Evolutionary conservation across 1,140 invertebrate genomes (phyloP).

Genomic region (Hylaeus volcanicus): DNA sequence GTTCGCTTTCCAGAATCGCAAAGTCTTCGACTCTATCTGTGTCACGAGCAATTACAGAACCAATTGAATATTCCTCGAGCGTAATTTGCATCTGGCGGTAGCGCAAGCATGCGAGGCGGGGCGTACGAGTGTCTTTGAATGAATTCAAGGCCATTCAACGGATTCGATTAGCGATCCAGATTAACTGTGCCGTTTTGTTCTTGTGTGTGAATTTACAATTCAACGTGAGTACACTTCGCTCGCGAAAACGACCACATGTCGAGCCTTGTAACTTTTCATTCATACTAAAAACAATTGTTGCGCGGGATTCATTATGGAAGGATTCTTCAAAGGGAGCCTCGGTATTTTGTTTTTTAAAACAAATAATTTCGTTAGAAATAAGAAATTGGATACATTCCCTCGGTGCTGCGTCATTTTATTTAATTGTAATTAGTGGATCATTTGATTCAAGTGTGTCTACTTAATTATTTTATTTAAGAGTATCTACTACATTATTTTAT

Average conservation of each 20-base stretch:
- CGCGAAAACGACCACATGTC: not conserved
- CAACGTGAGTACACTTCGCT: not conserved
- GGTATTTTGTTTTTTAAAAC: no score
- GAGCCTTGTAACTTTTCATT: not conserved
- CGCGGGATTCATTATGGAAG: not conserved
- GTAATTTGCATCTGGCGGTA: slow-evolving; percentile 39
- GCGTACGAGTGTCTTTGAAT: slow-evolving; percentile 32
- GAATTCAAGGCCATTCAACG: slow-evolving; percentile 34
- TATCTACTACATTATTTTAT: no score
- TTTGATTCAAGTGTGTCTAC: no score
- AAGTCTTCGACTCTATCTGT: slow-evolving; percentile 37
- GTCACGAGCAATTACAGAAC: slow-evolving; percentile 44
- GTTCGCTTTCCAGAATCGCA: slow-evolving; percentile 26
- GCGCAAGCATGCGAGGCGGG: not conserved
- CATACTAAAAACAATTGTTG: not conserved
- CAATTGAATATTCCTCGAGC: slow-evolving; percentile 35
- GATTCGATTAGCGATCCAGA: slow-evolving; percentile 32
- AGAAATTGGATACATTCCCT: no score
- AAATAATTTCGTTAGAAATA: no score
- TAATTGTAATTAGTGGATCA: no score
- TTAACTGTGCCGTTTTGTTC: slow-evolving; percentile 11
- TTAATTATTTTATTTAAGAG: no score
- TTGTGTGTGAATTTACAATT: slow-evolving; percentile 10
- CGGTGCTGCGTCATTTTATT: no score
- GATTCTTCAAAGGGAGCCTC: not conserved